Conservation (phyloP, 2,113 vertebrate genomes). For the Picathartes gymnocephalus region DNA sequence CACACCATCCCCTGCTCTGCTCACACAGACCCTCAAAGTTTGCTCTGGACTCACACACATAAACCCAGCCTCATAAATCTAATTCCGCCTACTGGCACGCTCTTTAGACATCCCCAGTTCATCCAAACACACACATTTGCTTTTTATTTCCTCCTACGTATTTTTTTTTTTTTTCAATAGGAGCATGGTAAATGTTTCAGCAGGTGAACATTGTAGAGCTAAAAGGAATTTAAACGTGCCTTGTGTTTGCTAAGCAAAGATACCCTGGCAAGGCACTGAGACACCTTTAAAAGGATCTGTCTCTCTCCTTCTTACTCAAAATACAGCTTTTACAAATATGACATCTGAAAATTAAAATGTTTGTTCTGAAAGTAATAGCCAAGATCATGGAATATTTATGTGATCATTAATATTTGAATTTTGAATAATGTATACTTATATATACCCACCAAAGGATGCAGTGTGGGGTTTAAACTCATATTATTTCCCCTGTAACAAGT, state of each 20-base stretch:
- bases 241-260: background rate
- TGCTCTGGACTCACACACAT: background rate
- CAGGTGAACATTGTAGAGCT: background rate
- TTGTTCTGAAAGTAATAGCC: conserved; percentile 47
- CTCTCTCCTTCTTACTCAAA: conserved; percentile 2
- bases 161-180: background rate
- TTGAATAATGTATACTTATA: conserved; percentile 19
- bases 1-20: background rate
- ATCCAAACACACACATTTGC: background rate
- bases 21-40: background rate
- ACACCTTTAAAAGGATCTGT: background rate
- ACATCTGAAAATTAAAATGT: conserved; percentile 61
- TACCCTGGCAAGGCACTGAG: background rate
- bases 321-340: conserved; percentile 46
- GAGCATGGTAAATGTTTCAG: conserved; percentile 23
- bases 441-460: background rate
- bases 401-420: conserved; percentile 48
- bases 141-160: background rate
- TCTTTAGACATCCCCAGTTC: background rate
- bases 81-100: background rate
- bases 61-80: background rate
- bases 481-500: background rate
- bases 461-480: background rate
- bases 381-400: conserved; percentile 29
- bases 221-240: background rate